Base-by-base conservation (phyloP, 2,113 vertebrate species). In the Nothoprocta pentlandii region DNA sequence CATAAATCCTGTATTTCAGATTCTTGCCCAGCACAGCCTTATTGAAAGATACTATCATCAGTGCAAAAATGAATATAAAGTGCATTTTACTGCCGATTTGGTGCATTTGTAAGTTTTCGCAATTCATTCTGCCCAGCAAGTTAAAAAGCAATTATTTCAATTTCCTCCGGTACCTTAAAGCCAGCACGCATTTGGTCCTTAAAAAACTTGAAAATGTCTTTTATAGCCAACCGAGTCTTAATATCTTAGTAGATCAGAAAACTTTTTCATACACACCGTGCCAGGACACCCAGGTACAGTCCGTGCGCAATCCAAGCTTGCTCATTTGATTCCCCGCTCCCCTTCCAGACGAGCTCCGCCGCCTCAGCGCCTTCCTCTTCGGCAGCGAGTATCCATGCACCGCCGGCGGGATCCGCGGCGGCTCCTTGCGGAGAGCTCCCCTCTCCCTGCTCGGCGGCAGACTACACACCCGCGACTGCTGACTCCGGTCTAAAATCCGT, bases 1-100 rank as follows among this genome's bases (percentile, higher is more conserved):
- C 99, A 46, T 99, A 99, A 96, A 99, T 99, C 97, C 98, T 98
- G 93, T 99, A 99, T 97, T 98, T 99, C 91, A 99, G 91, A 96
- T 98, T 99, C 97, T 98, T 99, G 63, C 98, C 97, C 77, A 95
- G 77, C 30, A 85, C 97, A 54, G 75, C 71, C 56, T 92, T 97
- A 89, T 93, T 53, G 49, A 97, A 85, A 78, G 80, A 94, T 14
- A 97, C n/a, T 42, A 97, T 9, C 70, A 97, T 15, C 63, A 99
- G 92, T 90, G 98, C 62, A 97, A 96, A 86, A 47, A 94, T 9
- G n/a, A 96, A 68, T 34, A 95, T 68, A 97, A 97, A 90, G 97
- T 96, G 97, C 98, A 97, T 98, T 63, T 95, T 96, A 86, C 94
- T 3, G 84, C 88, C 66, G 94, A 93, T 77, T 59, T 47, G 89